Base-by-base conservation (phyloP, 2,113 vertebrate species). In the Seriola dumerili region DNA sequence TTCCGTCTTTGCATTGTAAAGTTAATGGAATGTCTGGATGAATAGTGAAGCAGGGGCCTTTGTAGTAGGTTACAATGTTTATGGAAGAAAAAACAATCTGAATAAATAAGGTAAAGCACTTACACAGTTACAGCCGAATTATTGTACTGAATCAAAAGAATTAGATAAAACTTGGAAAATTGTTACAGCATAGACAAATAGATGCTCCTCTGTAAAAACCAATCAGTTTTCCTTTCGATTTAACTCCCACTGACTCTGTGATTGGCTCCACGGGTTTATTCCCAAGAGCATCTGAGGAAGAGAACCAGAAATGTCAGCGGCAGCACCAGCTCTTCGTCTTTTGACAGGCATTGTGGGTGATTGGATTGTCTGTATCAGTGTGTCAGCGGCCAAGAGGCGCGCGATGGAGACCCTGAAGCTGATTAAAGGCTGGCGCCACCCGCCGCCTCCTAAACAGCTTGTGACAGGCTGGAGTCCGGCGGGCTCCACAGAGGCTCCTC, bases 321-420 rank as follows among this genome's bases (percentile, higher is more conserved):
- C 40, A n/a, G 58, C 81, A 78, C 84, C 80, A 71, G 78, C 79
- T 72, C 72, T 78, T 54, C 76, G 73, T 76, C 52, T 50, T 85
- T 72, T 93, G 92, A 94, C 23, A 61, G 91, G 88, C 91, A 88
- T 86, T 69, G 83, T 55, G 70, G 70, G 62, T 89, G 91, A 92
- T 91, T 93, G 84, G 90, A 90, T 88, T 89, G 87, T 91, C 92
- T 90, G 91, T 90, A 87, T 87, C 76, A 89, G 75, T 72, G 68
- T 87, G 89, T 92, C 80, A 52, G 88, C 10, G 42, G 67, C 80
- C 73, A 80, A 58, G 80, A 70, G 89, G 61, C 8, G 76, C 76
- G 57, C 80, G 59, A 82, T 36, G 78, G 74, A 90, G 76, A 91
- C 87, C 86, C 87, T 72, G 84, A 77, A 87, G 90, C 91, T 90